These are phyloP conservation scores for Rhimphoctona megacephalus DNA, from an alignment of 2,888 invertebrate species.

Conservation along the genomic window DNA sequence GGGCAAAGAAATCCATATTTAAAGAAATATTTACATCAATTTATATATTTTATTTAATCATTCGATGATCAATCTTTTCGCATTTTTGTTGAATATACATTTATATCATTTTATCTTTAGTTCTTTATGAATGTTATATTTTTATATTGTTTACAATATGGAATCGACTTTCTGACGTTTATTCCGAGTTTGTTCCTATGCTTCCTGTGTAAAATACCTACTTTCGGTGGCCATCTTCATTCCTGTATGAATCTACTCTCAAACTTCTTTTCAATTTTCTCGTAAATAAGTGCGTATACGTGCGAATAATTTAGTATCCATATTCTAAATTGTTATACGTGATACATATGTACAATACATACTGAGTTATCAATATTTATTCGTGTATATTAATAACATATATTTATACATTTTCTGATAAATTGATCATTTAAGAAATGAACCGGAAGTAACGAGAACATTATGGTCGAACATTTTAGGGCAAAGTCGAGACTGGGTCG, in stretches of 20 bases:
- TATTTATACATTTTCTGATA: not conserved
- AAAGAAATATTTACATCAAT: not conserved
- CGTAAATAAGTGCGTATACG: too few species aligned
- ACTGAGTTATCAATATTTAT: too few species aligned
- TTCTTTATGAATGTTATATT: not conserved
- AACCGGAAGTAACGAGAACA: not conserved
- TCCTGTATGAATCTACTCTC: not conserved
- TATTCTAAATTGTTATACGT: not conserved
- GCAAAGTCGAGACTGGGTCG: constrained; percentile 40
- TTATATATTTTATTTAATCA: not conserved
- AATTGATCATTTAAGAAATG: not conserved
- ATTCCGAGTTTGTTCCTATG: not conserved
- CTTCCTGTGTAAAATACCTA: not conserved
- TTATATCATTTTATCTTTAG: not conserved
- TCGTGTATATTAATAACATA: too few species aligned
- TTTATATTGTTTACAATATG: not conserved
- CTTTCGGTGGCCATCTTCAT: not conserved
- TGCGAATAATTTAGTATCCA: not conserved
- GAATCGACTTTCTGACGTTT: not conserved
- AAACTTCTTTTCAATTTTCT: too few species aligned
- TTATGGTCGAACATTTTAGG: not conserved
- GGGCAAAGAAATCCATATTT: too few species aligned
- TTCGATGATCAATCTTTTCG: not conserved
- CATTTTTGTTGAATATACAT: not conserved
- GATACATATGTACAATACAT: too few species aligned